Base-by-base conservation (phyloP, 2,797 vertebrate genomes). In the Enteromius radiatus region DNA sequence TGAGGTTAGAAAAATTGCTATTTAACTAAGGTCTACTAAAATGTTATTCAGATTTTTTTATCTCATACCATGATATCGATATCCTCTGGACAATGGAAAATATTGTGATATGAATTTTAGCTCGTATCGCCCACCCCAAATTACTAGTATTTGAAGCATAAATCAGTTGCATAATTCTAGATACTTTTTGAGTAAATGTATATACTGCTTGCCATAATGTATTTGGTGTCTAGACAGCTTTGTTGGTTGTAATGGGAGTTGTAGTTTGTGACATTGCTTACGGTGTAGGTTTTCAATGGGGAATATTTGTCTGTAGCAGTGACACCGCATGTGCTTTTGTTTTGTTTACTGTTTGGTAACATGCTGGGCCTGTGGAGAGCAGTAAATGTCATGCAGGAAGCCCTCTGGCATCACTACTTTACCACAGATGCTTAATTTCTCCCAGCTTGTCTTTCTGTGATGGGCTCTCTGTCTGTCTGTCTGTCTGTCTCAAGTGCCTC, bases 291-390 rank as follows among this genome's bases (percentile, higher is more conserved):
- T 41, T 36, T 56, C 61, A 26, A 49, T 28, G 36, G 17, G 43
- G n/a, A 56, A 68, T 43, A 33, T 15, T 11, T 69, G 52, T 70
- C 31, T 80, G 65, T 43, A 56, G 52, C 1, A 38, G 61, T 77
- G 82, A 78, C 81, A 47, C 81, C 82, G 76, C 26, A 33, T 89
- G 87, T 54, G 82, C 84, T 87, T 89, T 86, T 90, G 88, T 83
- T 88, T 87, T 89, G 87, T 91, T 91, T 89, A 83, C 83, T 70
- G 80, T 78, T 84, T 89, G 86, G 85, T 88, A 88, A 91, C 88
- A 0, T 52, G 73, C 47, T 41, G 76, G 67, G 78, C 70, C 19
- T 82, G 2, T 71, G 78, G 86, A 88, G 86, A 88, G 77, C 81
- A 79, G 81, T 88, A 87, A 89, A 84, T 79, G 86, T 88, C 88